Evolutionary conservation across 2,113 vertebrate genomes (phyloP).

Genomic region (Halichoeres trimaculatus): DNA sequence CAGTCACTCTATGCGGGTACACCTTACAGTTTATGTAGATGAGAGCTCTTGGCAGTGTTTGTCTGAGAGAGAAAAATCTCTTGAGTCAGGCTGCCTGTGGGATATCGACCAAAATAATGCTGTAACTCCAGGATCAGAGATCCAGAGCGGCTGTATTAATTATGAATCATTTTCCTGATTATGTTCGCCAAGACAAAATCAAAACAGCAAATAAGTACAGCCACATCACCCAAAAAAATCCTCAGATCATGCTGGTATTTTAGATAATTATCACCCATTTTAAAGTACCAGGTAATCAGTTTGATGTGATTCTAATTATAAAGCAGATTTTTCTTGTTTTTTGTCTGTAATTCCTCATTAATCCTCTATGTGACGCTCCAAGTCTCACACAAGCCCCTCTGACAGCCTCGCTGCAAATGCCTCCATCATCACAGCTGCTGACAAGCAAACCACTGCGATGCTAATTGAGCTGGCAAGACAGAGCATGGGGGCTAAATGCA

Average conservation of each 20-base stretch:
- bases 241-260: too few species aligned
- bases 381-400: not conserved
- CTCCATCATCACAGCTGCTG: slow-evolving; percentile 57
- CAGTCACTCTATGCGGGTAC: too few species aligned
- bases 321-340: too few species aligned
- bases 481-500: slow-evolving; percentile 37
- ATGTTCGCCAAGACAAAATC: not conserved
- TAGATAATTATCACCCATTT: too few species aligned
- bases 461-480: slow-evolving; percentile 68
- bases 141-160: slow-evolving; percentile 26
- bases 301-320: too few species aligned
- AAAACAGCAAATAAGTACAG: not conserved
- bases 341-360: slow-evolving; percentile 9
- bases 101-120: slow-evolving; percentile 33
- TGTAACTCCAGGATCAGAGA: slow-evolving; percentile 39
- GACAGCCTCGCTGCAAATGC: slow-evolving; percentile 34
- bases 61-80: not conserved
- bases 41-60: not conserved
- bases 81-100: slow-evolving; percentile 10
- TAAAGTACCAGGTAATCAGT: not conserved
- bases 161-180: slow-evolving; percentile 57
- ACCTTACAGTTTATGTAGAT: not conserved
- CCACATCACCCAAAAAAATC: too few species aligned
- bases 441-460: slow-evolving; percentile 44
- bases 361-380: slow-evolving; percentile 35